Base-by-base conservation (phyloP, 2,113 vertebrate species). In the Cacatua alba region DNA sequence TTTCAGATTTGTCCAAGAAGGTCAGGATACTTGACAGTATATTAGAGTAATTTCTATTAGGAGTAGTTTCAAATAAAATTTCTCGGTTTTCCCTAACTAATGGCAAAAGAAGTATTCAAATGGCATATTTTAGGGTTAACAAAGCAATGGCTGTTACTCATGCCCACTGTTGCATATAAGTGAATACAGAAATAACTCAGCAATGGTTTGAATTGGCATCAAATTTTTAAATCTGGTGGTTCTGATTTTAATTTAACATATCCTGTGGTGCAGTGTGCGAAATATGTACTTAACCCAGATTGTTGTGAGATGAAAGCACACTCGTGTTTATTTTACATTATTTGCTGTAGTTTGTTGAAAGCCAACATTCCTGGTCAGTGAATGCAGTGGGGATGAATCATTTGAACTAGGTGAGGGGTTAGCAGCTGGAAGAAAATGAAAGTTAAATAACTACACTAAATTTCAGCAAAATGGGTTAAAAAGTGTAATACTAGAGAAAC, bases 231-330 rank as follows among this genome's bases (percentile, higher is more conserved):
- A 93, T 95, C 81, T 86, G 72, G 81, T 97, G 96, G 95, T 97
- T 97, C 97, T 98, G 95, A 98, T 98, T 98, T 98, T 97, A 98
- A 98, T 98, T 98, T 98, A 98, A 98, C 94, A 97, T 97, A 98
- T 98, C 98, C 98, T 98, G 98, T 97, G 90, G 95, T 97, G 96
- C 95, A 97, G 95, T 97, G 97, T 98, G 97, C 97, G 97, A 98
- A 98, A 98, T 98, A 97, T 98, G 97, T 97, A 98, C 97, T 97
- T 97, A 97, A 95, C 94, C 97, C 92, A 72, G 90, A 97, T 96
- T 91, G 78, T 97, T 97, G 90, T 96, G 91, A 98, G 97, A 98
- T 98, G 98, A 98, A 98, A 98, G 97, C 82, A 92, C 92, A 95
- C 75, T 97, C 85, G 17, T 98, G 95, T 98, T 98, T 97, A 98